A percentile compares a stretch with the other conserved stretches of the same genome.
Evolutionary conservation across 2,797 vertebrate genomes (phyloP).

Genomic region (Ctenopoma kingsleyae): DNA sequence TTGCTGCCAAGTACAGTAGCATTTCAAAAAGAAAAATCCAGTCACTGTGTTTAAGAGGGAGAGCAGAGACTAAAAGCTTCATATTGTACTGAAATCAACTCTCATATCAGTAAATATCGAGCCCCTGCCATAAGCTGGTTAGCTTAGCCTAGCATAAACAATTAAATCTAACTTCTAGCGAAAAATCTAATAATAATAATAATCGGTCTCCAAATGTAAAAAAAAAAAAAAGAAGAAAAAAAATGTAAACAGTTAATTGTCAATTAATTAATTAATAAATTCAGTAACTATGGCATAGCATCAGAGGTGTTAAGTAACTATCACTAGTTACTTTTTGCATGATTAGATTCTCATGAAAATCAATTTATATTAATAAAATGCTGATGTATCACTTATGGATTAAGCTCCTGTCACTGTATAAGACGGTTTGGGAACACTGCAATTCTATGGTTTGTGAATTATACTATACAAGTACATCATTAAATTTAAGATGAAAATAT

Average conservation of each 20-base stretch:
- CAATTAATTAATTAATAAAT: slow-evolving; percentile 1
- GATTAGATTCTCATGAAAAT: too few relatives aligned
- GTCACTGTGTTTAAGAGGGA: background rate
- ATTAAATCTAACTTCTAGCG: background rate
- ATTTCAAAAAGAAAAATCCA: background rate
- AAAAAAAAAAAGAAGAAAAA: too few relatives aligned
- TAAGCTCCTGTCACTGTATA: too few relatives aligned
- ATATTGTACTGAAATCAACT: background rate
- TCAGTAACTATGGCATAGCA: background rate
- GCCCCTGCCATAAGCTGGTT: background rate
- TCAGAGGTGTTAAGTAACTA: too few relatives aligned
- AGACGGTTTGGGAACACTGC: background rate
- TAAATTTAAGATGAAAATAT: background rate
- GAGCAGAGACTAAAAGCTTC: background rate
- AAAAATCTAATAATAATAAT: background rate
- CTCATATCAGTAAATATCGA: background rate
- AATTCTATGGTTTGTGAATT: background rate
- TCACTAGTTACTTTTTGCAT: too few relatives aligned
- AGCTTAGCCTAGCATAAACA: background rate
- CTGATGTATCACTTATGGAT: too few relatives aligned
- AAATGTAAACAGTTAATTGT: background rate
- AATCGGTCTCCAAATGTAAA: too few relatives aligned
- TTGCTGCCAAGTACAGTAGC: background rate
- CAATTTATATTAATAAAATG: too few relatives aligned
- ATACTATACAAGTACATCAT: background rate